Percentiles rank a stretch among this genome's conserved stretches.
phyloP scores from a whole-genome alignment of 2,888 invertebrate species.

The Chydorus sphaericus region DNA sequence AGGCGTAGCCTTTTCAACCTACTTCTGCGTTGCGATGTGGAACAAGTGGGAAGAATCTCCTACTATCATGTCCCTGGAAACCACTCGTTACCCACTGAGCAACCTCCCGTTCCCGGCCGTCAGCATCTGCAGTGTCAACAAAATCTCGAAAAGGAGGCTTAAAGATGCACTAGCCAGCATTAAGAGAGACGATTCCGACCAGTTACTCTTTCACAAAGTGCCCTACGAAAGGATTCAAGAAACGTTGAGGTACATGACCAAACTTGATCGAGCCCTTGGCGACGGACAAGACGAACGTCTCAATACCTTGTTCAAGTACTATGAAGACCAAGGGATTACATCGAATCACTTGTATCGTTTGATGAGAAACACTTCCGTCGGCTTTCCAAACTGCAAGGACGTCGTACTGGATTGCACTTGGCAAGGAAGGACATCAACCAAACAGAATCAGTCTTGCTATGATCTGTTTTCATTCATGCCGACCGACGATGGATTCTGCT shows the following conservation, averaged over 20 bases:
- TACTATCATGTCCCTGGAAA: conserved; percentile 62
- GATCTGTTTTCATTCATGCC: background rate
- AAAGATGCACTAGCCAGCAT: conserved; percentile 14
- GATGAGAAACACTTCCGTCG: background rate
- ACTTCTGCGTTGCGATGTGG: conserved; percentile 20
- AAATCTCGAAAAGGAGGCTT: conserved; percentile 40
- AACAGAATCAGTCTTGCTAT: background rate
- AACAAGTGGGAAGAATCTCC: conserved; percentile 53
- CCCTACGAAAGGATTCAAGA: background rate
- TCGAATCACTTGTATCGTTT: background rate
- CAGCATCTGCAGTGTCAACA: conserved; percentile 72
- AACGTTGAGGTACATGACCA: background rate
- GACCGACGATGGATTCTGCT: conserved; percentile 6
- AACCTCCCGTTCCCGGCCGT: conserved; percentile 67
- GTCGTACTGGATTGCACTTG: conserved; percentile 1
- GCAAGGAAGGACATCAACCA: background rate
- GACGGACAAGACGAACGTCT: too few relatives aligned
- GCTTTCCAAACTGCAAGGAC: background rate
- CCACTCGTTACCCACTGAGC: conserved; percentile 47
- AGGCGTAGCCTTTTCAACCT: conserved; percentile 18
- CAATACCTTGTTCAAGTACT: too few relatives aligned
- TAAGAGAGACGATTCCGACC: background rate
- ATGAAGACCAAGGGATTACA: background rate
- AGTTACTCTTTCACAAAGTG: background rate
- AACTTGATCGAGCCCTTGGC: background rate